Percentiles rank a stretch among this genome's conserved stretches.
Conservation (phyloP, 2,113 vertebrate species). For the Isichthys henryi region DNA sequence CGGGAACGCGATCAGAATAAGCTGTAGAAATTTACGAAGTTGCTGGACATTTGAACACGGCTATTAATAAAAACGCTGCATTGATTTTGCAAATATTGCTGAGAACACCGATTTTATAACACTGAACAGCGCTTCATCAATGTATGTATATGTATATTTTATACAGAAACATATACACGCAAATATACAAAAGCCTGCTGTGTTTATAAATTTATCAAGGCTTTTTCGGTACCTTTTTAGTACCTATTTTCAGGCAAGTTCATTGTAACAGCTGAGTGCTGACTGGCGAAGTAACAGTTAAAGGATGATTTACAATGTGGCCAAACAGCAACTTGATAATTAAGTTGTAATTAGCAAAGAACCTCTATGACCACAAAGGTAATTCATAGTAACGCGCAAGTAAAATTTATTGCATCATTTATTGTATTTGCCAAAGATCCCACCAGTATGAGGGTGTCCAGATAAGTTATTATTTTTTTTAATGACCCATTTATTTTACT, state of each 20-base stretch:
- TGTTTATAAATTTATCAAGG: neutral
- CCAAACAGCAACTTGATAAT: neutral
- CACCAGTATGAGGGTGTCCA: neutral
- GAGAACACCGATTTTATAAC: neutral
- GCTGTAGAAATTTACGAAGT: neutral
- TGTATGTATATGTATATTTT: neutral
- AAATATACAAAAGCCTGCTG: neutral
- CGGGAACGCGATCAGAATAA: neutral
- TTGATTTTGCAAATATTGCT: neutral
- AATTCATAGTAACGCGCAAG: neutral
- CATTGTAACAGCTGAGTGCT: neutral
- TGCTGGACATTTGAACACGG: neutral
- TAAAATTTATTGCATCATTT: neutral
- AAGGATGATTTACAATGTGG: neutral
- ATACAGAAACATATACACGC: neutral
- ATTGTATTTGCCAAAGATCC: neutral
- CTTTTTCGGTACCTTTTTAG: neutral
- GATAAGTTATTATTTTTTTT: neutral
- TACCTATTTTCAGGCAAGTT: neutral
- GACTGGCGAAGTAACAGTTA: neutral
- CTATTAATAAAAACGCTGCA: neutral
- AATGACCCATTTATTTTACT: neutral
- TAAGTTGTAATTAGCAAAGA: neutral
- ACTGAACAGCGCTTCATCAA: neutral
- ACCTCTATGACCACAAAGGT: neutral